Percentiles rank a stretch among this genome's conserved stretches.
Conservation (phyloP, 2,888 invertebrate species). For the Baronia brevicornis region DNA sequence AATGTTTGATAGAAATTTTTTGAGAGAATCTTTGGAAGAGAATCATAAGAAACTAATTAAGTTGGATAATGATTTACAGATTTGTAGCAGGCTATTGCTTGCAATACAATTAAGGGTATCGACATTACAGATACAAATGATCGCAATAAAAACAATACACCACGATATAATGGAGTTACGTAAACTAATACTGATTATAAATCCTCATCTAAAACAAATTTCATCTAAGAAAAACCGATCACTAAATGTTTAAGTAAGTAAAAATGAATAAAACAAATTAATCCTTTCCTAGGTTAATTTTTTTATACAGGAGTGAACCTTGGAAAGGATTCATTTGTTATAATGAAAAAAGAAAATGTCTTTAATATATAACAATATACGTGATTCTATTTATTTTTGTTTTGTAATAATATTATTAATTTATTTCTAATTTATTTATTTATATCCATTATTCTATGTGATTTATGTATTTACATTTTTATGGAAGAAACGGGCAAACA, state of each 20-base stretch:
- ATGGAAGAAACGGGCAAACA: no score
- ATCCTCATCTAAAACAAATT: constrained; percentile 35
- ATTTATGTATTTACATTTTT: no score
- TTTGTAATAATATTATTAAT: no score
- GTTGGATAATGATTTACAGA: constrained; percentile 32
- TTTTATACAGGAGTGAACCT: no score
- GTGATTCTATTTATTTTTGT: no score
- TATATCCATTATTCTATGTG: no score
- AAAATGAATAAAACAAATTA: neutral
- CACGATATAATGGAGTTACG: constrained; percentile 48
- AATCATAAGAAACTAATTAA: constrained; percentile 33
- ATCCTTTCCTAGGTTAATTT: no score
- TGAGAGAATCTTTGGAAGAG: constrained; percentile 31
- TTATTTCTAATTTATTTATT: no score
- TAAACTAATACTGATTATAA: constrained; percentile 33
- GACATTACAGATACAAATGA: constrained; percentile 40
- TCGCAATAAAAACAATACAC: constrained; percentile 36
- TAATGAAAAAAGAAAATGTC: no score
- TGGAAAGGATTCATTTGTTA: no score
- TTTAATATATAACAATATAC: no score
- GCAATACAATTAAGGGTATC: constrained; percentile 39
- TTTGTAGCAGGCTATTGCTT: constrained; percentile 31
- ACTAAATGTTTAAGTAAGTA: neutral
- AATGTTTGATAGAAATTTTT: constrained; percentile 17
- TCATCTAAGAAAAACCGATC: constrained; percentile 14